A percentile compares a stretch with the other conserved stretches of the same genome.
phyloP scores from a whole-genome alignment of 2,797 vertebrate genomes.

The Esox masquinongy region DNA sequence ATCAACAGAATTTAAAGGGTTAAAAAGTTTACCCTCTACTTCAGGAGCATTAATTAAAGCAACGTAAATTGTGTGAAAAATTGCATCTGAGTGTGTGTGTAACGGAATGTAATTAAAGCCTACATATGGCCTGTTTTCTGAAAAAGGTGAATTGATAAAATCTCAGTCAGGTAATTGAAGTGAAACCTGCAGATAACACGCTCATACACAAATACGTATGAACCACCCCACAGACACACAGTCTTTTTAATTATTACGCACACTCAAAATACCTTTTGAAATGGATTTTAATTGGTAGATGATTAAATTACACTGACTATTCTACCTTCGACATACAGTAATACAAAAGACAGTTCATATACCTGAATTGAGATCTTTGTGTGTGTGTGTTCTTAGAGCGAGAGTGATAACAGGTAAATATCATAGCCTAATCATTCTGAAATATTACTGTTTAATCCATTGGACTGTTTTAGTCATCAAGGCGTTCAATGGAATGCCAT shows the following conservation, averaged over 20 bases:
- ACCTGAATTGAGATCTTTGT: conserved; percentile 10
- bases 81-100: background rate
- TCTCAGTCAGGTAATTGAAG: conserved; percentile 62
- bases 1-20: conserved; percentile 42
- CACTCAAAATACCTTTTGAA: conserved; percentile 46
- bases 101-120: conserved; percentile 62
- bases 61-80: conserved; percentile 39
- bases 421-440: too few species aligned
- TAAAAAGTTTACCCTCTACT: conserved; percentile 29
- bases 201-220: conserved; percentile 38
- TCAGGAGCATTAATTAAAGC: conserved; percentile 59
- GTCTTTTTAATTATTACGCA: too few species aligned
- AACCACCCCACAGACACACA: conserved; percentile 30
- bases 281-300: conserved; percentile 65
- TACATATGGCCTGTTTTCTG: conserved; percentile 28
- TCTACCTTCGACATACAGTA: conserved; percentile 58
- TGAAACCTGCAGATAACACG: conserved; percentile 39
- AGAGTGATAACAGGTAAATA: too few species aligned
- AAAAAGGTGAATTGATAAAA: conserved; percentile 35
- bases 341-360: conserved; percentile 64
- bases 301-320: conserved; percentile 62
- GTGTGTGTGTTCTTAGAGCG: conserved; percentile 2
- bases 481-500: too few species aligned
- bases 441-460: too few species aligned
- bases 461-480: too few species aligned